Conservation (phyloP, 2,888 invertebrate species). For the Eupithecia subfuscata region DNA sequence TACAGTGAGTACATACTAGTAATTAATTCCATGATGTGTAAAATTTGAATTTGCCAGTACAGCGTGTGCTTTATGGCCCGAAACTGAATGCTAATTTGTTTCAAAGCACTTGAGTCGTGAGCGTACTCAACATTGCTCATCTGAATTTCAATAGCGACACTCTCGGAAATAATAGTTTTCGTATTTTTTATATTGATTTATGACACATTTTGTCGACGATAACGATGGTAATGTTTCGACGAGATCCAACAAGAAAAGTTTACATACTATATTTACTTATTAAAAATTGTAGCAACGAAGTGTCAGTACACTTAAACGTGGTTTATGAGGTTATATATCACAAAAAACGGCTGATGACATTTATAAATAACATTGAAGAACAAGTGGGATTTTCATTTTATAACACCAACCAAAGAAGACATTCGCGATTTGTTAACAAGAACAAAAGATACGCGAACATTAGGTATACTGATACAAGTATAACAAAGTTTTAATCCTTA, state of each 20-base stretch:
- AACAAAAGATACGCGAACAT: neutral
- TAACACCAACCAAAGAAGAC: neutral
- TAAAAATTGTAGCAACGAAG: too few species aligned
- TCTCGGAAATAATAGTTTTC: neutral
- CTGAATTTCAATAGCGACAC: neutral
- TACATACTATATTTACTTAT: too few species aligned
- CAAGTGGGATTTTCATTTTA: too few species aligned
- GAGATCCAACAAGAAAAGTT: too few species aligned
- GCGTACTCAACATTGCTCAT: neutral
- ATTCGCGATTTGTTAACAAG: neutral
- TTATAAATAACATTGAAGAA: too few species aligned
- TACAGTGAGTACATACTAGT: slow-evolving; percentile 47
- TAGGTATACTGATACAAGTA: neutral
- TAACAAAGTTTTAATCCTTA: too few species aligned
- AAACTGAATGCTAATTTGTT: slow-evolving; percentile 22
- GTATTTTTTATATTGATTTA: too few species aligned
- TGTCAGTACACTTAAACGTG: too few species aligned
- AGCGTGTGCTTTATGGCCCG: slow-evolving; percentile 25
- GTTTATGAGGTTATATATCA: too few species aligned
- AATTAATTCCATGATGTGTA: slow-evolving; percentile 50
- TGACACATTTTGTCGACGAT: too few species aligned
- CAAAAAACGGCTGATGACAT: too few species aligned
- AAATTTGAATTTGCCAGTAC: slow-evolving; percentile 29
- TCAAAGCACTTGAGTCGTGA: slow-evolving; percentile 9
- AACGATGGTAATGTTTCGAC: too few species aligned